Evolutionary conservation across 2,797 vertebrate species (phyloP), one percentile per base, ranked within the genome.

Genomic region (Hypotaenidia okinawae): DNA sequence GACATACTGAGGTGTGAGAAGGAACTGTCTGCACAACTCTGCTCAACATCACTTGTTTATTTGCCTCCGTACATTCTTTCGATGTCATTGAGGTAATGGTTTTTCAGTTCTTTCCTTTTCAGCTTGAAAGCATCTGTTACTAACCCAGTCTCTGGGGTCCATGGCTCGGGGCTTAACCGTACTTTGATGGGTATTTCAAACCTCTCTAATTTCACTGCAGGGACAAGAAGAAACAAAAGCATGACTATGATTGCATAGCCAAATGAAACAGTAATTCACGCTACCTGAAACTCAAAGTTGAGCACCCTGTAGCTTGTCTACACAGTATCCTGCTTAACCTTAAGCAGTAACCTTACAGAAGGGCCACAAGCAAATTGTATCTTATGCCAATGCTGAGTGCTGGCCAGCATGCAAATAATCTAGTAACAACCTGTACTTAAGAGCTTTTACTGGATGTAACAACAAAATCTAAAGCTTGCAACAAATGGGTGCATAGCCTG

Each of bases 121-220:
- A 99, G 97, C 97, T 99, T 99, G 97, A 99, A 99, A 6, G 99
- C 99, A 10, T 99, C 99, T 1, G 99, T 99, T 72, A 99, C 99
- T 4, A 99, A 97, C 49, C 99, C 99, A 0, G 99, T 99, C 97
- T 99, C 99, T 0, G 99, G 99, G 9, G 99, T 99, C 99, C 99
- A 99, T 0, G 99, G 99, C n/a, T 99, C 99, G 3, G 99, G 98
- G 95, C 99, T 99, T 87, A 99, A 94, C 58, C 98, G 98, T 24
- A 99, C 99, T 96, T 99, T 99, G 92, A 99, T 96, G 30, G 99
- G 99, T 64, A 99, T 99, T 98, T 99, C 99, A 97, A 99, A 99
- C 55, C 99, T 97, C 96, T 99, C 99, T 55, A 99, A 97, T 97
- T 99, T 99, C 98, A 99, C 99, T 99, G 95, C 88, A 96, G 93